Evolutionary conservation across 2,888 invertebrate genomes (phyloP), one percentile per base, ranked within the genome.

Genomic region (Clepsis dumicolana): DNA sequence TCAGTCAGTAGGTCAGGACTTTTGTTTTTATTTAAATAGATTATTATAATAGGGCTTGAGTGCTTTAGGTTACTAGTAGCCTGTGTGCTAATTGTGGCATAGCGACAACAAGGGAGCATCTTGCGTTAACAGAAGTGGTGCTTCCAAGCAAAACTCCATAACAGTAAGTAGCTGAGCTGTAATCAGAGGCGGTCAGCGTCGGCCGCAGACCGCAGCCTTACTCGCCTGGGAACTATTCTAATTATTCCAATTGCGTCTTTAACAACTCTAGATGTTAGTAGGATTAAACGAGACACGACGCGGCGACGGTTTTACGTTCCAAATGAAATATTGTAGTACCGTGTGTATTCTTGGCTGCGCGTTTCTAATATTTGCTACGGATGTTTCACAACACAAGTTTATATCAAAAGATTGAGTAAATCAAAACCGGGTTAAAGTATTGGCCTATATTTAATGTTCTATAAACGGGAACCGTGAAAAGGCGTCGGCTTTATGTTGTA

Each of bases 171-270:
- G 78, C 70, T 76, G 73, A 72, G 73, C 74, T 48, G 86, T 84
- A 86, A 87, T 84, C 83, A 74, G 79, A 85, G 76, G 70, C 70
- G 74, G 67, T 50, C 70, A 54, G 72, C 68, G 65, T 67, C 71
- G 76, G 82, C 88, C 85, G 75, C 85, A 84, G 72, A 84, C 88
- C 87, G 73, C 86, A 80, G 73, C 71, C 75, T 80, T 79, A 76
- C 79, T 80, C 76, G 65, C 54, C 62, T 29, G 72, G 72, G 73
- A 72, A 71, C 73, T 73, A 74, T 75, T 73, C 64, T 72, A 67
- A 70, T 70, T 69, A 73, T 70, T 75, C 70, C 74, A 77, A 82
- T 78, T 77, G 75, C 77, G 78, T 73, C 76, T 79, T 77, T 71
- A 77, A 73, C 74, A 72, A 44, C 65, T 48, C 29, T 52, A 10